These are phyloP conservation scores for Ardeotis arabs DNA, from an alignment of 2,113 vertebrate genomes.

Conservation along the genomic window DNA sequence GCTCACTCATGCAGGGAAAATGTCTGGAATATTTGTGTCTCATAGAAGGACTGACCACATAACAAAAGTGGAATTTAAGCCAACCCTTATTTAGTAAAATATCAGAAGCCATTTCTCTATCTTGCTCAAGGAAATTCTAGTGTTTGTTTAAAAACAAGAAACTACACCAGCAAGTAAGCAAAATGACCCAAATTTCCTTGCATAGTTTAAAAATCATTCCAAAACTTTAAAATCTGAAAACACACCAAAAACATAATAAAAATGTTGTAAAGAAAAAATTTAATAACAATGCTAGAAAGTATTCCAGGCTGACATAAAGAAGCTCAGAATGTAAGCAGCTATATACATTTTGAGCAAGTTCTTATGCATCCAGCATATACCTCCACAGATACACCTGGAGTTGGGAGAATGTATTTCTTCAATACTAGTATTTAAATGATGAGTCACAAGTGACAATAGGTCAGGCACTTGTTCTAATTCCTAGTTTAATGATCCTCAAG, in stretches of 20 bases:
- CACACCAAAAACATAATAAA: not conserved
- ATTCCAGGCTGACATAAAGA: not conserved
- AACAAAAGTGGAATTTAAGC: not conserved
- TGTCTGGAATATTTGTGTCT: not conserved
- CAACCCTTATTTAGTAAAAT: constrained; percentile 16
- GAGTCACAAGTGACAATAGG: not conserved
- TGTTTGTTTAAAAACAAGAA: not conserved
- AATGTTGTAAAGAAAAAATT: not conserved
- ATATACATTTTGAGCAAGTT: not conserved
- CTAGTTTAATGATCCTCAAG: not conserved
- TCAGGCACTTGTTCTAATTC: not conserved
- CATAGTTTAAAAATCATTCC: not conserved
- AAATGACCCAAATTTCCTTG: not conserved
- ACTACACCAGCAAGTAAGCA: not conserved
- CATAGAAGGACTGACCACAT: not conserved
- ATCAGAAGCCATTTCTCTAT: not conserved
- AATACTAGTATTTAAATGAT: not conserved
- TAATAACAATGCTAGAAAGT: not conserved
- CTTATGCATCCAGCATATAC: not conserved
- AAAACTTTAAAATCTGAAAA: not conserved
- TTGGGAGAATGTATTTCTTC: not conserved
- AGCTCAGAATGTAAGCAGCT: not conserved
- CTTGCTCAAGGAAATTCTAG: not conserved
- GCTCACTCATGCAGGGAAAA: not conserved
- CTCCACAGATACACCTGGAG: not conserved